Percentiles rank a stretch among this genome's conserved stretches.
phyloP scores from a whole-genome alignment of 2,113 vertebrate species.

The Xiphias gladius region DNA sequence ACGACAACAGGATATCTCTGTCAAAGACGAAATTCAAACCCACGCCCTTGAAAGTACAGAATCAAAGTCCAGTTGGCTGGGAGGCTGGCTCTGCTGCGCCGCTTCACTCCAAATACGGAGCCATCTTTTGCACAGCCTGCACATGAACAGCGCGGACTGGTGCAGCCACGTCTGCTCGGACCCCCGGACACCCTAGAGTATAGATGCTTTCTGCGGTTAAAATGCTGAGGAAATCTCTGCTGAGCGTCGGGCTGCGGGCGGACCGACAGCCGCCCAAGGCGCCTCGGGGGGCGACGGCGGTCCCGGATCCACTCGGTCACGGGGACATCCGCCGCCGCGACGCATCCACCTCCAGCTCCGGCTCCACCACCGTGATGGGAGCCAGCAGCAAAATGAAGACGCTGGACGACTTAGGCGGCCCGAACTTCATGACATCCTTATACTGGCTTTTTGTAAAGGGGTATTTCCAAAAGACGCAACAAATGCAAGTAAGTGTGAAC shows the following conservation, averaged over 20 bases:
- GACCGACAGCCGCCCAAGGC: neutral
- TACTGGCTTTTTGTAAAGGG: slow-evolving; percentile 85
- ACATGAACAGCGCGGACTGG: neutral
- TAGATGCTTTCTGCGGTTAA: neutral
- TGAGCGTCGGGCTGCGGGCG: neutral
- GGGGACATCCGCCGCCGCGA: neutral
- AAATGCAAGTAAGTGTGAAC: slow-evolving; percentile 80
- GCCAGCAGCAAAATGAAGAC: slow-evolving; percentile 63
- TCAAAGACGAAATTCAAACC: too few relatives aligned
- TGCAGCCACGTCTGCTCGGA: neutral
- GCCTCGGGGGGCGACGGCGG: neutral
- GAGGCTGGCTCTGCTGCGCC: neutral
- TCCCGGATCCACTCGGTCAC: rapidly evolving
- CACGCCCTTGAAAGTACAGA: too few relatives aligned
- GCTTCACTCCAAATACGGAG: neutral
- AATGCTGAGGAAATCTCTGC: slow-evolving; percentile 66
- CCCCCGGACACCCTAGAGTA: neutral
- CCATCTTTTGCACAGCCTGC: neutral
- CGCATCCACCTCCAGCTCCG: slow-evolving; percentile 4
- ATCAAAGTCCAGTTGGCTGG: slow-evolving; percentile 21
- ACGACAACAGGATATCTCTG: too few relatives aligned
- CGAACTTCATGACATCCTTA: slow-evolving; percentile 71
- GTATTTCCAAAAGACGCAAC: slow-evolving; percentile 76
- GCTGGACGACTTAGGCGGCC: slow-evolving; percentile 78
- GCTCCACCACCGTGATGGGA: slow-evolving; percentile 1